Percentiles rank a stretch among this genome's conserved stretches.
These are phyloP conservation scores for Cyanocitta stelleri DNA, from an alignment of 2,113 vertebrate species.

Conservation along the genomic window DNA sequence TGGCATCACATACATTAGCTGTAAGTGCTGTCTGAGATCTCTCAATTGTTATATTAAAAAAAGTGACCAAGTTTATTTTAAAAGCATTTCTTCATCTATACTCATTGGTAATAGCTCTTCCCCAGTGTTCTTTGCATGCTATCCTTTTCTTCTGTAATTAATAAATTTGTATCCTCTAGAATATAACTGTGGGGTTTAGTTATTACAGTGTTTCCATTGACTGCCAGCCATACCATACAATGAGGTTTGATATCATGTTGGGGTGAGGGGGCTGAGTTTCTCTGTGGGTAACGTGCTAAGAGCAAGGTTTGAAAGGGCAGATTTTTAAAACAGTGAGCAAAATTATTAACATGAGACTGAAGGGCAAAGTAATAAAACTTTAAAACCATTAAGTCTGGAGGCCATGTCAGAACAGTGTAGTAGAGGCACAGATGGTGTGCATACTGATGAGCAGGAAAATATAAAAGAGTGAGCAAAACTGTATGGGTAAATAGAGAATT, in stretches of 20 bases:
- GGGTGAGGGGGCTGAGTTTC: background rate
- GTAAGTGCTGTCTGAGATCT: background rate
- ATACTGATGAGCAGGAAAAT: slow-evolving; percentile 33
- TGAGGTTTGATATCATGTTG: background rate
- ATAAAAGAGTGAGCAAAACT: slow-evolving; percentile 6
- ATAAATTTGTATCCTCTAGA: background rate
- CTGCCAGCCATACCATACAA: background rate
- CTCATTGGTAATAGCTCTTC: background rate
- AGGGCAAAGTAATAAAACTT: slow-evolving; percentile 59
- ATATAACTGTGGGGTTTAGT: background rate
- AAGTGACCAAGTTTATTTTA: background rate
- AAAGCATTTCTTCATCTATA: background rate
- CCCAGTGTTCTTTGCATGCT: background rate
- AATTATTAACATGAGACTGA: slow-evolving; percentile 37
- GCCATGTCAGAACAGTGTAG: slow-evolving; percentile 31
- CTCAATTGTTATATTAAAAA: background rate
- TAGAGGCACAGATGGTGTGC: slow-evolving; percentile 40
- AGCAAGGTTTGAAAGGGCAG: slow-evolving; percentile 5
- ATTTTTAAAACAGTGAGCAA: slow-evolving; percentile 30
- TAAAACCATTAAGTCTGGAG: slow-evolving; percentile 42
- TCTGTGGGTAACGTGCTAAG: background rate
- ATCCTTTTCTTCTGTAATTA: background rate
- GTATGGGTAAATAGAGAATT: slow-evolving; percentile 32
- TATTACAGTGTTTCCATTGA: background rate
- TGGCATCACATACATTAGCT: background rate